These are phyloP conservation scores for Rhynchotus rufescens DNA, from an alignment of 2,797 vertebrate genomes.

Conservation along the genomic window DNA sequence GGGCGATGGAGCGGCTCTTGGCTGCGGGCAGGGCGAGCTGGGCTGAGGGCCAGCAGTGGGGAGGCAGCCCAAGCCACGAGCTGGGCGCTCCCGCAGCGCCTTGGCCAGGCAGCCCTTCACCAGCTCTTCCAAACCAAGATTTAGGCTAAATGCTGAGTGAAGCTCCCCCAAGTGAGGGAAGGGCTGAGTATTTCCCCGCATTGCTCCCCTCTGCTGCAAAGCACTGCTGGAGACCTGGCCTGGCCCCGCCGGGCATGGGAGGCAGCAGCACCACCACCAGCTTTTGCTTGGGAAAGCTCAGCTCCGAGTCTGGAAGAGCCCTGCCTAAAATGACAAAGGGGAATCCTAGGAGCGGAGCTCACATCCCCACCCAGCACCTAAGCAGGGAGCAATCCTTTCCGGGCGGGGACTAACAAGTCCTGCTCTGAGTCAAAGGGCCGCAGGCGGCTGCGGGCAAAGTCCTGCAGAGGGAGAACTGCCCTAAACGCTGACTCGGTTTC, in stretches of 20 bases:
- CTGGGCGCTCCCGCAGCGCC: neutral
- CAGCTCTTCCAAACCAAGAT: neutral
- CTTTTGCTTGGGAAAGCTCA: neutral
- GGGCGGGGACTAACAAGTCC: neutral
- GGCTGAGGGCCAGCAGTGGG: neutral
- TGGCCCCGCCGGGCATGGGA: neutral
- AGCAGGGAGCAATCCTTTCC: slow-evolving; percentile 26
- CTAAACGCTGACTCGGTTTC: neutral
- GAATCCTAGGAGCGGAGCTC: neutral
- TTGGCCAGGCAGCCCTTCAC: neutral
- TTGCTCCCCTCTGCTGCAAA: neutral
- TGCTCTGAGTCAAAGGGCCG: neutral
- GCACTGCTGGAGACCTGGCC: neutral
- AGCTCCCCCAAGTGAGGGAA: fast-evolving
- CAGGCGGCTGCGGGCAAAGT: slow-evolving; percentile 24
- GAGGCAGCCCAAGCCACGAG: neutral
- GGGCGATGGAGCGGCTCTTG: slow-evolving; percentile 88
- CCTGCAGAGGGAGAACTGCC: neutral
- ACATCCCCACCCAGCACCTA: slow-evolving; percentile 7
- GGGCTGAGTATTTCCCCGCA: neutral
- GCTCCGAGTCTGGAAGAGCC: neutral
- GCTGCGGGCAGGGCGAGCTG: slow-evolving; percentile 71
- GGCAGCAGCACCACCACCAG: neutral
- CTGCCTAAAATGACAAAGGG: slow-evolving; percentile 5
- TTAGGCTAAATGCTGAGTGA: neutral